Conservation (phyloP, 37 sponge, comb jelly and placozoan species). For the Corticium candelabrum region DNA sequence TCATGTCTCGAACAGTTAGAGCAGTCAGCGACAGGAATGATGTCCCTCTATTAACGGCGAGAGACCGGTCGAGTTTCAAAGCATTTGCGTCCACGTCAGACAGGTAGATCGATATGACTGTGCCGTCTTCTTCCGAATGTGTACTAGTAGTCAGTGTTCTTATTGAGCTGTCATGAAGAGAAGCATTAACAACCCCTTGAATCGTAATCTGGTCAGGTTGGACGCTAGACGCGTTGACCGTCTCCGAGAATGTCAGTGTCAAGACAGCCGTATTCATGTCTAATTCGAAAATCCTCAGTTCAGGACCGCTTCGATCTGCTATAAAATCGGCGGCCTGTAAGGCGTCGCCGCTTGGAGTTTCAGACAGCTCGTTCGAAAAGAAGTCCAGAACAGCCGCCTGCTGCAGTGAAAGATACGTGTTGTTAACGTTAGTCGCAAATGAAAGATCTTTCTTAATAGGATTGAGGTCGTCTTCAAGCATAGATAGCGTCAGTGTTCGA, state of each 20-base stretch:
- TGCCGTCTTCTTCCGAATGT: conserved; percentile 9
- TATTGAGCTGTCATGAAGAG: neutral
- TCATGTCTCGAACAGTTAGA: conserved; percentile 53
- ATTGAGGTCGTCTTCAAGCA: conserved; percentile 59
- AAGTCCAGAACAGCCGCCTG: conserved; percentile 33
- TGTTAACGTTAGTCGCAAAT: conserved; percentile 32
- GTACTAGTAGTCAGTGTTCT: neutral
- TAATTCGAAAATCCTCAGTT: neutral
- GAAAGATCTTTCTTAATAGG: conserved; percentile 46
- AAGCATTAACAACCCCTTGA: neutral
- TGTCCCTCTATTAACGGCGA: conserved; percentile 27
- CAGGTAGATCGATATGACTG: conserved; percentile 40
- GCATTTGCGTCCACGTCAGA: conserved; percentile 34
- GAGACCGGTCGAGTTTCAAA: conserved; percentile 33
- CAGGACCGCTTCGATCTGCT: neutral
- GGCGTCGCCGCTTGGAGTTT: neutral
- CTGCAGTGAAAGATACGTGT: conserved; percentile 49
- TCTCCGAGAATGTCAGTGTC: neutral
- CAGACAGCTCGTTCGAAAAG: neutral
- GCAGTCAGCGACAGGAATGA: conserved; percentile 50
- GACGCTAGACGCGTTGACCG: neutral
- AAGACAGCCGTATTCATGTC: neutral
- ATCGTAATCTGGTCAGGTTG: neutral
- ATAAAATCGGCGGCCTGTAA: neutral
- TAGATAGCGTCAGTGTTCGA: conserved; percentile 22